Percentiles rank a stretch among this genome's conserved stretches.
phyloP scores from a whole-genome alignment of 2,888 invertebrate species.

The Pristionchus arcanus region DNA sequence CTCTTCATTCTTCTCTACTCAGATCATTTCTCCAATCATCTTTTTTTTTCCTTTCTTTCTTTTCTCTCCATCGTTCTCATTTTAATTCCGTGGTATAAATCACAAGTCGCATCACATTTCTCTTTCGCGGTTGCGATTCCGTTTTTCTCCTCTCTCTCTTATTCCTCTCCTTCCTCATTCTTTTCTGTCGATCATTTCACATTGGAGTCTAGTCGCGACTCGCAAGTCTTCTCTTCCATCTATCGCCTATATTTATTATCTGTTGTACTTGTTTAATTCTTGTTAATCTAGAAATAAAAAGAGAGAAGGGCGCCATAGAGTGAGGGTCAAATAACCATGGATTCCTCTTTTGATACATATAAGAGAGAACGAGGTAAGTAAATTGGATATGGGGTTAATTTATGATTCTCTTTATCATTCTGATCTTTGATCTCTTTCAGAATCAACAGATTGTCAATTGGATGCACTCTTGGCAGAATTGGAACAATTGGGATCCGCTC shows the following conservation, averaged over 20 bases:
- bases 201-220: not conserved
- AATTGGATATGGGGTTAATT: not conserved
- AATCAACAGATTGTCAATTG: constrained; percentile 95
- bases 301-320: not conserved
- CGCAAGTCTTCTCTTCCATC: not conserved
- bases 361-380: constrained; percentile 43
- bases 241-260: not conserved
- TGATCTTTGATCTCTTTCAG: constrained; percentile 81
- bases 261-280: constrained; percentile 17
- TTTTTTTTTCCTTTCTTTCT: not conserved
- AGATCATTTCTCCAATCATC: not conserved
- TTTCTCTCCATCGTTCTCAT: constrained; percentile 18
- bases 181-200: constrained; percentile 7
- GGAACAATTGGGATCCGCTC: constrained; percentile 89
- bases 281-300: not conserved
- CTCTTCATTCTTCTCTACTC: constrained; percentile 17
- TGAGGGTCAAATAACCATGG: constrained; percentile 26
- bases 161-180: not conserved
- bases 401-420: not conserved
- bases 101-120: constrained; percentile 34
- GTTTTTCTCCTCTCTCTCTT: constrained; percentile 39
- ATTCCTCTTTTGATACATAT: constrained; percentile 33
- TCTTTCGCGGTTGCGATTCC: constrained; percentile 8
- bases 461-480: constrained; percentile 97
- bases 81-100: constrained; percentile 32